phyloP scores from a whole-genome alignment of 1,140 invertebrate species.

The Psilanteris sp. region DNA sequence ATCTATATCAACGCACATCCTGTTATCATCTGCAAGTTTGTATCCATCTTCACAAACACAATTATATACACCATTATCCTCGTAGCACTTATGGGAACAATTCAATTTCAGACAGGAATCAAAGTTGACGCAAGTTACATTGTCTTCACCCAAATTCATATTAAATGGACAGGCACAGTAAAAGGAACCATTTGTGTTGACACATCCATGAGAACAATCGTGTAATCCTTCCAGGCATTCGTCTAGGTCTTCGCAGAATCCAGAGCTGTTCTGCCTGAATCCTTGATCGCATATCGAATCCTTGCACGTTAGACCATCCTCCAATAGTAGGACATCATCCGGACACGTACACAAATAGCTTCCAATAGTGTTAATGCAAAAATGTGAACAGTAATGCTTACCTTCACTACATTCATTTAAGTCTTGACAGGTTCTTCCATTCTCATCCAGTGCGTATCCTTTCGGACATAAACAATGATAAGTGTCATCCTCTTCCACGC shows the following conservation, averaged over 20 bases:
- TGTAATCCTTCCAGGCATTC: slow-evolving; percentile 85
- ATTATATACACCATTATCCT: slow-evolving; percentile 65
- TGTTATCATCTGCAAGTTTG: slow-evolving; percentile 79
- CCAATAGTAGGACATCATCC: slow-evolving; percentile 84
- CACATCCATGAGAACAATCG: slow-evolving; percentile 84
- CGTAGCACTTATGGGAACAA: slow-evolving; percentile 61
- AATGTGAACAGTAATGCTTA: slow-evolving; percentile 83
- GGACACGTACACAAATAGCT: slow-evolving; percentile 90
- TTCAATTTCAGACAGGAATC: slow-evolving; percentile 44
- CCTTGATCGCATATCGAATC: slow-evolving; percentile 69
- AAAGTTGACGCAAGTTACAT: slow-evolving; percentile 67
- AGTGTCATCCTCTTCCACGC: slow-evolving; percentile 80
- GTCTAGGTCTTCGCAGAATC: slow-evolving; percentile 84
- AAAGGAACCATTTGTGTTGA: slow-evolving; percentile 86
- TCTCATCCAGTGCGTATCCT: slow-evolving; percentile 61
- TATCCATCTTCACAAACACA: slow-evolving; percentile 88
- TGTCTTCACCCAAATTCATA: slow-evolving; percentile 71
- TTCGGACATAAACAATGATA: slow-evolving; percentile 78
- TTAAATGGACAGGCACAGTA: slow-evolving; percentile 83
- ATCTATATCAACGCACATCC: slow-evolving; percentile 77
- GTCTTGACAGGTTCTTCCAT: slow-evolving; percentile 79
- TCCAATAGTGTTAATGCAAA: slow-evolving; percentile 89
- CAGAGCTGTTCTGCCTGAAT: slow-evolving; percentile 14
- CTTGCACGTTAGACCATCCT: slow-evolving; percentile 85
- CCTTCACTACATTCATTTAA: slow-evolving; percentile 87